Base-by-base conservation (phyloP, 2,113 vertebrate species). In the Collichthys lucidus region DNA sequence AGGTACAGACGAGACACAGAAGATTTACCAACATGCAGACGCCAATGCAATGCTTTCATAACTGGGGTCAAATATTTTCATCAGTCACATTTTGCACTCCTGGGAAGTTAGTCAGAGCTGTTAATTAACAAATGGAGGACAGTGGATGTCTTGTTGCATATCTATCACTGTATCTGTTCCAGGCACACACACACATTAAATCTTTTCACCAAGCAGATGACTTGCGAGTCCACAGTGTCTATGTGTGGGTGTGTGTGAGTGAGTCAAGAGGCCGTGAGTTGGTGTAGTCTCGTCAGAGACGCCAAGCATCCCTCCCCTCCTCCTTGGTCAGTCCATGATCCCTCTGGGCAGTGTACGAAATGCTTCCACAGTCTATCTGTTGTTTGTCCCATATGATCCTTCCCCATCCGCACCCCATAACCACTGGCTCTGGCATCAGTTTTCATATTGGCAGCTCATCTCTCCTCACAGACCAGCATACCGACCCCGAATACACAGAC, bases 341-440 rank as follows among this genome's bases (percentile, higher is more conserved):
- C 90, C 83, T 87, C 82, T 84, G 87, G 84, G 82, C 74, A 82
- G 67, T 77, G 68, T 72, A 85, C 72, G 79, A 84, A 81, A 83
- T 15, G 7, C 55, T 74, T 85, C 77, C 35, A 83, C 71, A 64
- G 68, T 83, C 62, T 61, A 84, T 84, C 80, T 87, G 70, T 78
- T 83, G 57, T 78, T 70, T 66, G 53, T 88, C 74, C 75, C 19
- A 5, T 84, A 56, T 62, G 74, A 83, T 80, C 81, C 15, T 24
- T 74, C 74, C 84, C 57, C 56, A 75, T 60, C 74, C 40, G 5
- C 53, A 50, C 65, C 74, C 57, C 40, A 24, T 74, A 75, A 81
- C 80, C 82, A 86, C 46, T 40, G 44, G 85, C 67, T 44, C 69
- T 79, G 81, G 76, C 80, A 72, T 83, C 44, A 46, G 24, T 76